These are phyloP conservation scores for Carcinoscorpius rotundicauda DNA, from an alignment of 1,140 invertebrate species.

Conservation along the genomic window DNA sequence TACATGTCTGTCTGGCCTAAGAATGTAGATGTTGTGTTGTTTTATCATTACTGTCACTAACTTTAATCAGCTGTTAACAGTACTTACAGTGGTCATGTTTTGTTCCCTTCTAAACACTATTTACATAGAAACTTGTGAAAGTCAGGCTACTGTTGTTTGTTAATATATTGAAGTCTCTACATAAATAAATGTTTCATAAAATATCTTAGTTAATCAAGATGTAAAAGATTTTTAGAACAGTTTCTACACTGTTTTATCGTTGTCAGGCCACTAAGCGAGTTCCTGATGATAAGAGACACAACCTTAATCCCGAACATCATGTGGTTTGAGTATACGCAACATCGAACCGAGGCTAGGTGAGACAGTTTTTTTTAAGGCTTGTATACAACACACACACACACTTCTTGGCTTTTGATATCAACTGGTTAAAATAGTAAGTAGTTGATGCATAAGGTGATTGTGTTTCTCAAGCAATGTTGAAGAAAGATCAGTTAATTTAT, in stretches of 20 bases:
- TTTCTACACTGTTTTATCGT: constrained; percentile 3
- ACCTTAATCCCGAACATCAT: constrained; percentile 84
- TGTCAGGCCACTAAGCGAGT: constrained; percentile 71
- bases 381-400: neutral
- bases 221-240: too few species aligned
- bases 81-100: neutral
- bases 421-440: neutral
- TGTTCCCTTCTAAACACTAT: constrained; percentile 1
- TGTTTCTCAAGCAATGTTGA: neutral
- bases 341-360: constrained; percentile 55
- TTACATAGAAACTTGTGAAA: constrained; percentile 8
- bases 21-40: too few species aligned
- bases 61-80: too few species aligned
- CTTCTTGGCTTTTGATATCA: neutral
- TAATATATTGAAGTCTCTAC: constrained; percentile 1
- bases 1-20: too few species aligned
- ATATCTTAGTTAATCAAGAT: too few species aligned
- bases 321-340: constrained; percentile 90
- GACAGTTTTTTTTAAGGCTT: neutral
- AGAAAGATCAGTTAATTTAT: constrained; percentile 12
- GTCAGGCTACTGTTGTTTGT: constrained; percentile 21
- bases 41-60: too few species aligned
- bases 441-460: neutral
- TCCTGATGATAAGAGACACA: constrained; percentile 72
- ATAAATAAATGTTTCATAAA: too few species aligned